Evolutionary conservation across 2,113 vertebrate genomes (phyloP), one percentile per base, ranked within the genome.

Genomic region (Podarcis raffonei): DNA sequence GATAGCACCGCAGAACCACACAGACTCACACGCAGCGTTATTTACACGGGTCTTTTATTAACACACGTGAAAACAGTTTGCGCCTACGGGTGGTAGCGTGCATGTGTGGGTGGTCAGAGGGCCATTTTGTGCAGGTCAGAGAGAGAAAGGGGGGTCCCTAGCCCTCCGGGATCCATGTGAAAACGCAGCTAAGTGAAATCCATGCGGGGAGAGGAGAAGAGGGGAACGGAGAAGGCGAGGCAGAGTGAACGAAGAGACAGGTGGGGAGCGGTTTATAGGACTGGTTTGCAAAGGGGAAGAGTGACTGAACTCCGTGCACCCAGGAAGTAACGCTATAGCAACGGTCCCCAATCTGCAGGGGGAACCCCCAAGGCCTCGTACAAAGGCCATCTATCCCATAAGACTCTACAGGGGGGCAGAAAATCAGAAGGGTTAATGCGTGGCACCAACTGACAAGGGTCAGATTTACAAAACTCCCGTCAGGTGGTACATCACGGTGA

Each of bases 11-110:
- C 16, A 13, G 25, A 59, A 88, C 39, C 6, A 12, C 37, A 74
- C 53, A 83, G 30, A 80, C 48, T 39, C 65, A 80, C 66, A 39
- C 42, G 30, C 12, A 78, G 3, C 76, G 18, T 78, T 90, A 90
- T 87, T 69, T 87, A 87, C 89, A 90, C 62, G 83, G 32, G 42
- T 68, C 42, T 48, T 90, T 87, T 90, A 83, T 83, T 90, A 69
- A 87, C 80, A 87, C 84, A 87, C 84, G 37, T 39, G 65, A 78
- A 83, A 90, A 87, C 75, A 87, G 22, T 66, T 53, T 69, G 42
- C 82, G 32, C 35, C 74, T 80, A 82, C 35, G 37, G 66, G 59
- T 74, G 8, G 68, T 65, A 53, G 78, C 65, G 9, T 27, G 83
- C 35, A 20, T 48, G n/a, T 53, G 39, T 27, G 16, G 35, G 30